Base-by-base conservation (phyloP, 2,888 invertebrate genomes). In the Ectropis crepuscularia region DNA sequence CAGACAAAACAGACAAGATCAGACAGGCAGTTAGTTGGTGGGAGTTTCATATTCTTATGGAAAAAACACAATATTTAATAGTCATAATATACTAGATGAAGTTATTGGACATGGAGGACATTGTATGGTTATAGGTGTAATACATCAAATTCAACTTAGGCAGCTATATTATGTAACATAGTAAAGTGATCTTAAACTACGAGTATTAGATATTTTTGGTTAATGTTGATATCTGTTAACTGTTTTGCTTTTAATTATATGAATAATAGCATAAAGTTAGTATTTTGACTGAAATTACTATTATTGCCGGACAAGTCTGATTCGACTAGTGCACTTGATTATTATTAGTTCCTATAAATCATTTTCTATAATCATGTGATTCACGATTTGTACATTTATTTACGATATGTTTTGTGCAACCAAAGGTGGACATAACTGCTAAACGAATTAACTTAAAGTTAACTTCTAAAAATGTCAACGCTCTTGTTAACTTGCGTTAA, bases 301-400 rank as follows among this genome's bases (percentile, higher is more conserved):
- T 83, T 81, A 77, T 77, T 80, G 83, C 83, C 85, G 84, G 84
- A 84, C 68, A 85, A 85, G 86, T 85, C 88, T 85, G 82, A 85
- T 77, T 73, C 74, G 74, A 78, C 65, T 80, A 80, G 78, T 79
- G 75, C 73, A 74, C 72, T 73, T 72, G 77, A 74, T 72, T 79
- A 61, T 57, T 50, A 71, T 73, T 50, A 69, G 73, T 78, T 75
- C 69, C 72, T 80, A 74, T 71, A 58, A 45, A 72, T 77, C 69
- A 57, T 55, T 43, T 68, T 57, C 51, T 39, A 61, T 55, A 54
- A 42, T 46, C 42, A 11, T 28, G 1, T 28, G 1, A 28, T 28
- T 28, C 16, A 28, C 4, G 16, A 4, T 28, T 28, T 28, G 16
- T 28, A 2, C 16, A 28, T 28, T 28, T 28, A 28, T 28, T 28